Evolutionary conservation across 2,888 invertebrate species (phyloP), one percentile per base, ranked within the genome.

Genomic region (Sesia bembeciformis): DNA sequence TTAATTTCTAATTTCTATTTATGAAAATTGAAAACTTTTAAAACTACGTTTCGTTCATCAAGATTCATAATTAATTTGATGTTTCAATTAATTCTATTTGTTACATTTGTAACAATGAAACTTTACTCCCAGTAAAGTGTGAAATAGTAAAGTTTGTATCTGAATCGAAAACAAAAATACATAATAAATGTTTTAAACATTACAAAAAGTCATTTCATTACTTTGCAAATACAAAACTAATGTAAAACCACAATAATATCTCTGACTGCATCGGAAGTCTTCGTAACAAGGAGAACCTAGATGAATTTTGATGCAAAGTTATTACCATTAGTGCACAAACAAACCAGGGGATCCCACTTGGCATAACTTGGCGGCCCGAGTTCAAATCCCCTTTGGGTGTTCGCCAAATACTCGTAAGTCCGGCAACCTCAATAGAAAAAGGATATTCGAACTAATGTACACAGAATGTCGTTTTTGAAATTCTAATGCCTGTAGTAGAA

Each of bases 111-210:
- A 61, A 58, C 54, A 39, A 50, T 51, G 53, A 57, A 62, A 63
- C 72, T 78, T 75, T 73, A 74, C 68, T 59, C 54, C 63, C 60
- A 54, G 74, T 79, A 71, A 81, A 78, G 74, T 65, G 61, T 62
- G 68, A 62, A 67, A 67, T 74, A 75, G 70, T 70, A 64, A 71
- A 71, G 60, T 63, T 70, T 80, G 71, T 82, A 73, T 79, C 70
- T 72, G 67, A 72, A 70, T 70, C 66, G 58, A 67, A 76, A 52
- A 52, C 8, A 52, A 73, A 67, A 68, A 66, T 66, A 71, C 78
- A 73, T 77, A 78, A 78, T 84, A 87, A 85, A 87, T 85, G 86
- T 87, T 86, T 83, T 75, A 63, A 83, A 83, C 74, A 81, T 73
- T 59, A 23, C 23, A 23, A 23, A 23, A 23, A 23, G 1, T 2